Evolutionary conservation across 2,113 vertebrate species (phyloP).

Genomic region (Toxotes chatareus): DNA sequence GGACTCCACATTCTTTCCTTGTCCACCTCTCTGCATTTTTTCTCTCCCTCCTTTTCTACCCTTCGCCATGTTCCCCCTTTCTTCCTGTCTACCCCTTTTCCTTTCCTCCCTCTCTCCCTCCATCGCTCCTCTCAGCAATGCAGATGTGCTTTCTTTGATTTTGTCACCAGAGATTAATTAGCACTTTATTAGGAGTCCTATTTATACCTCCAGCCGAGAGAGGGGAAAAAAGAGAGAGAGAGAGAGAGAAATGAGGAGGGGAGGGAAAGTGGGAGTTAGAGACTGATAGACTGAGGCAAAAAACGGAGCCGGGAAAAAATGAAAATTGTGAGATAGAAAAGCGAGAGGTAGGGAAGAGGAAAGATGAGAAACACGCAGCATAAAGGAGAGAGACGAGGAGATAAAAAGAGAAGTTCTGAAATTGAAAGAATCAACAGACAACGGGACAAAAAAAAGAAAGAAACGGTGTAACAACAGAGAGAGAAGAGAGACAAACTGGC

Average conservation of each 20-base stretch:
- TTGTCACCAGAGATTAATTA: constrained; percentile 84
- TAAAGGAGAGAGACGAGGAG: not conserved
- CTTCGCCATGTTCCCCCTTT: not conserved
- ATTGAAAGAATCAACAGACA: not conserved
- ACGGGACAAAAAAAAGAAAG: not conserved
- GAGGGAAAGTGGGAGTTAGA: constrained; percentile 11
- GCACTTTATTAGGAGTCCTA: constrained; percentile 77
- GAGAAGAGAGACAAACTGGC: not conserved
- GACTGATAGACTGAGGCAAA: constrained; percentile 31
- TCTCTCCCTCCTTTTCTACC: not conserved
- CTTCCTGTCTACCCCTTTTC: constrained; percentile 47
- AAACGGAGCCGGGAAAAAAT: constrained; percentile 12
- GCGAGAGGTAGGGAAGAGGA: not conserved
- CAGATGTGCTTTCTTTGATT: constrained; percentile 83
- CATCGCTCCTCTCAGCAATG: constrained; percentile 66
- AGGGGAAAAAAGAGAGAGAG: constrained; percentile 1
- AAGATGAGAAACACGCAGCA: not conserved
- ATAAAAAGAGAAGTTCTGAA: not conserved
- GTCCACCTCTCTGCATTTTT: constrained; percentile 17
- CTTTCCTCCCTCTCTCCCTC: constrained; percentile 34
- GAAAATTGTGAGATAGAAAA: constrained; percentile 26
- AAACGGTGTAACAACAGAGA: not conserved
- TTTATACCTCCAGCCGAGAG: constrained; percentile 72
- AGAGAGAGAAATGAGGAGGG: constrained; percentile 1
- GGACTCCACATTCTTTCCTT: not conserved